Evolutionary conservation across 2,888 invertebrate species (phyloP), one percentile per base, ranked within the genome.

Genomic region (Tipula confusa): DNA sequence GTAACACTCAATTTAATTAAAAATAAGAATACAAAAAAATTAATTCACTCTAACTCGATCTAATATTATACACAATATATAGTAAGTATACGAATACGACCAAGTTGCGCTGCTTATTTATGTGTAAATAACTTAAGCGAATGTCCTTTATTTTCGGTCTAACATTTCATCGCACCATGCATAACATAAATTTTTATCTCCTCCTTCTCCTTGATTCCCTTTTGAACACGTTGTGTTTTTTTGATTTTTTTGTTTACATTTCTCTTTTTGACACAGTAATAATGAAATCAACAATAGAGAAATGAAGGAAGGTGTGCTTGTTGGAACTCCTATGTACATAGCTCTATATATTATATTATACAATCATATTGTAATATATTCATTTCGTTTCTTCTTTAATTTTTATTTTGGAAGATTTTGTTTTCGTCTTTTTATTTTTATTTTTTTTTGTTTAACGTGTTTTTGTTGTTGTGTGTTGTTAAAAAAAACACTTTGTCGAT

Each of bases 281-380:
- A 48, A 43, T 43, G 43, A 43, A 43, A 43, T 43, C 43, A 64
- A 64, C 64, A 64, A 64, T 64, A 24, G 64, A 24, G 64, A 64
- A 64, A 64, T 24, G 64, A 64, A 64, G 64, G 64, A 64, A 64
- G 64, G 64, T 64, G 64, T 64, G 64, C 64, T 64, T 11, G 64
- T 64, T 64, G 64, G 24, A 64, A 64, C 64, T 64, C 24, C 64
- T 64, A 64, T 43, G 43, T 15, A 36, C 36, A 36, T 43, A 43
- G 33, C 33, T 2, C 6, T 33, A 33, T 33, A 33, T 9, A 33
- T 7, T 33, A 33, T 1, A 3, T 33, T n/a, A 33, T 11, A 33
- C 33, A 33, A 33, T n/a, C 36, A 36, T 9, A 36, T 11, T 36
- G 15, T 24, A 64, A 24, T 64, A 18, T 64, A 24, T 64, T 64